Conservation (phyloP, 2,113 vertebrate species). For the Herpetotheres cachinnans region DNA sequence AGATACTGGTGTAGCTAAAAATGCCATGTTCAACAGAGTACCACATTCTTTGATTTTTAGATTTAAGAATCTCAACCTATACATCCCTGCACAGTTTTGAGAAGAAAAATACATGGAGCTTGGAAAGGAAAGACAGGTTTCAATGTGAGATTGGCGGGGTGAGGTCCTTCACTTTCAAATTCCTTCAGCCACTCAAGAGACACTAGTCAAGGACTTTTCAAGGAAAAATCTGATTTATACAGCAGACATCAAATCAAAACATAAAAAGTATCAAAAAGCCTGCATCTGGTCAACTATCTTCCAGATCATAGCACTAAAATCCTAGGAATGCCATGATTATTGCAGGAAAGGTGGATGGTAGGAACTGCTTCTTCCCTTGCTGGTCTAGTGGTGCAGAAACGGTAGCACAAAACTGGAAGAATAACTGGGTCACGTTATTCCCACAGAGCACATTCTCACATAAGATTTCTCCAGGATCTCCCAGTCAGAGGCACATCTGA, state of each 20-base stretch:
- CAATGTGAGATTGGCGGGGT: background rate
- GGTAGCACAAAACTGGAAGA: background rate
- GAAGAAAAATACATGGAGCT: background rate
- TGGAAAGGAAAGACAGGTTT: background rate
- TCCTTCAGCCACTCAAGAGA: background rate
- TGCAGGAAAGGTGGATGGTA: background rate
- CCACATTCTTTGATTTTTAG: background rate
- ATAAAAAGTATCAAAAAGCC: background rate
- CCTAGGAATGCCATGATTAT: background rate
- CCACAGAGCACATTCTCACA: background rate
- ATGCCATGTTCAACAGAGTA: fast-evolving
- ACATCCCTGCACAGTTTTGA: background rate
- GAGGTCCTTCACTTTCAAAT: background rate
- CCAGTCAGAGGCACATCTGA: background rate
- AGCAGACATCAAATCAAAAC: background rate
- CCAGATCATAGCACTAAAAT: background rate
- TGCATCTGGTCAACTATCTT: background rate
- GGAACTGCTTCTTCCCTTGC: background rate
- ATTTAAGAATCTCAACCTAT: background rate
- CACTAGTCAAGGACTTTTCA: background rate
- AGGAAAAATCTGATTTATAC: background rate
- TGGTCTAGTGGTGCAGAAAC: background rate
- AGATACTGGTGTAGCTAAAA: background rate
- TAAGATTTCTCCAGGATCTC: background rate
- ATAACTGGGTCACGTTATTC: background rate